Conservation (phyloP, 2,888 invertebrate species). For the Leucoma salicis region DNA sequence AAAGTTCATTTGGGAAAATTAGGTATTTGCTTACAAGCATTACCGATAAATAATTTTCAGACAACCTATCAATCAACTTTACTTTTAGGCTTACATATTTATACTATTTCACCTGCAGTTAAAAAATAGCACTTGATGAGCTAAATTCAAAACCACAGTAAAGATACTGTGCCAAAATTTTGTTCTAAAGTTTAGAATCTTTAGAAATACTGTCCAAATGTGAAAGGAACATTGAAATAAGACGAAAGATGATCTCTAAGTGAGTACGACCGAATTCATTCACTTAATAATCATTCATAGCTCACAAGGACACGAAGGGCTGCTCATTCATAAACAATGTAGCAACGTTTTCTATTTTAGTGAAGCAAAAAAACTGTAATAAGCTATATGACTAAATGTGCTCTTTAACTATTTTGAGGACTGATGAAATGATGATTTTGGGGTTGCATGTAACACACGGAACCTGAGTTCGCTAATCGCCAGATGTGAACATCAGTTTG, state of each 20-base stretch:
- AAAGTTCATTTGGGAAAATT: slow-evolving; percentile 14
- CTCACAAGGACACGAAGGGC: slow-evolving; percentile 54
- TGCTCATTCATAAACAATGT: slow-evolving; percentile 55
- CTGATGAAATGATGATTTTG: slow-evolving; percentile 22
- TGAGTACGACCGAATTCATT: slow-evolving; percentile 45
- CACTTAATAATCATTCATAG: slow-evolving; percentile 60
- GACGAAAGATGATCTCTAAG: slow-evolving; percentile 24
- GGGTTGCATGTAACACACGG: slow-evolving; percentile 45
- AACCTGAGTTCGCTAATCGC: slow-evolving; percentile 52
- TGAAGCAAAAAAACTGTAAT: slow-evolving; percentile 51
- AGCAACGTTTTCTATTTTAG: slow-evolving; percentile 42
- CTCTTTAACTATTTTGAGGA: slow-evolving; percentile 42
- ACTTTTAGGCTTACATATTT: too few species aligned
- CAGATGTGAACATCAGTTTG: slow-evolving; percentile 52
- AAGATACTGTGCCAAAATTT: too few species aligned
- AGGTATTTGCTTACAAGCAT: too few species aligned
- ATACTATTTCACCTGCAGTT: too few species aligned
- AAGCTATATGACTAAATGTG: slow-evolving; percentile 50
- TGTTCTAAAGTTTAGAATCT: too few species aligned
- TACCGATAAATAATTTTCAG: too few species aligned
- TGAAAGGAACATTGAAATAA: neutral
- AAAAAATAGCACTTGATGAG: too few species aligned
- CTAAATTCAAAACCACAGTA: too few species aligned
- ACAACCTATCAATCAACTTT: too few species aligned
- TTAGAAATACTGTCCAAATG: too few species aligned